Percentiles rank a stretch among this genome's conserved stretches.
phyloP scores from a whole-genome alignment of 2,888 invertebrate genomes.

The Agrochola litura region DNA sequence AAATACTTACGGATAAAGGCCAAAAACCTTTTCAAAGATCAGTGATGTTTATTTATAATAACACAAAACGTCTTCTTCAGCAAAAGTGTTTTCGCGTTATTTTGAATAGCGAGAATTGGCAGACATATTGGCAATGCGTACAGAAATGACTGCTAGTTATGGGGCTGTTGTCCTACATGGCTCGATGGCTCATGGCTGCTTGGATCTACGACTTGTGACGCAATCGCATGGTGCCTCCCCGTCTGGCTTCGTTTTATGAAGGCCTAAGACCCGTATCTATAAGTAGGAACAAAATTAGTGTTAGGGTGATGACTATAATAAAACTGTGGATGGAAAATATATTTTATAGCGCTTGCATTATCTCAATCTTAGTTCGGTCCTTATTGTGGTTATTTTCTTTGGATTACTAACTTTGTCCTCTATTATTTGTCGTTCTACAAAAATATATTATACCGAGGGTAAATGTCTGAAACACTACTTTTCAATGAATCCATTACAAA shows the following conservation, averaged over 20 bases:
- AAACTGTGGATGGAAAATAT: slow-evolving; percentile 32
- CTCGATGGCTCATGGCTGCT: slow-evolving; percentile 72
- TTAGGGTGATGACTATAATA: slow-evolving; percentile 28
- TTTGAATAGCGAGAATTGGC: slow-evolving; percentile 60
- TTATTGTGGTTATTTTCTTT: slow-evolving; percentile 18
- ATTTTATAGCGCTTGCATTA: slow-evolving; percentile 31
- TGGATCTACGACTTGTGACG: slow-evolving; percentile 65
- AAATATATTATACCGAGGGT: not conserved
- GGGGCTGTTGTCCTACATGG: slow-evolving; percentile 77
- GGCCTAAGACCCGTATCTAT: slow-evolving; percentile 54
- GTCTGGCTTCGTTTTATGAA: slow-evolving; percentile 76
- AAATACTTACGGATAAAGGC: slow-evolving; percentile 9
- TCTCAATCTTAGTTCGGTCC: slow-evolving; percentile 18
- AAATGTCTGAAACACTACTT: not conserved
- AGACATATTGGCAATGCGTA: slow-evolving; percentile 64
- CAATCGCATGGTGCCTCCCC: slow-evolving; percentile 77
- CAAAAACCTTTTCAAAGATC: slow-evolving; percentile 6
- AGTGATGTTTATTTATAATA: slow-evolving; percentile 1
- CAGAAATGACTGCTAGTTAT: slow-evolving; percentile 69
- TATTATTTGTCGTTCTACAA: slow-evolving; percentile 1
- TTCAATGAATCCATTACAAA: not conserved
- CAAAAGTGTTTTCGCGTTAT: slow-evolving; percentile 43
- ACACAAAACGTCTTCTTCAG: slow-evolving; percentile 18
- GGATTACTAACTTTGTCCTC: slow-evolving; percentile 4
- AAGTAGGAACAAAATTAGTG: slow-evolving; percentile 57